Evolutionary conservation across 2,888 invertebrate species (phyloP).

Genomic region (Cheilosia vernalis): DNA sequence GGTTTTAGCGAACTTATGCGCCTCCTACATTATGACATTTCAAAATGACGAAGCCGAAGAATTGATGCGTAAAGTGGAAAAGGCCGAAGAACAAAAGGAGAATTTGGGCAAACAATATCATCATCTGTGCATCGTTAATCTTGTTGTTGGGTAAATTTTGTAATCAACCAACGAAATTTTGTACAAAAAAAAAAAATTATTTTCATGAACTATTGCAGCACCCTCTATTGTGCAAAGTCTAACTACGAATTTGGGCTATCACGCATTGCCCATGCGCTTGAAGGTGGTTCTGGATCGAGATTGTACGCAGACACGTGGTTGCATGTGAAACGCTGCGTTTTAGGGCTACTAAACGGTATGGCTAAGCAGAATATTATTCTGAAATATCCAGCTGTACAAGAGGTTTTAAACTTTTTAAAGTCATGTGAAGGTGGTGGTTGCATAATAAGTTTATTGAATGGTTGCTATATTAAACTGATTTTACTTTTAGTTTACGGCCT

Average conservation of each 20-base stretch:
- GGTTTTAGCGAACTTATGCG: conserved; percentile 98
- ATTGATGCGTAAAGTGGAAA: conserved; percentile 98
- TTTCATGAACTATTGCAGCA: conserved; percentile 84
- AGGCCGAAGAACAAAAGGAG: conserved; percentile 96
- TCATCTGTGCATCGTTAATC: conserved; percentile 98
- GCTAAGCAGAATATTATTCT: conserved; percentile 93
- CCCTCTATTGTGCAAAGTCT: conserved; percentile 98
- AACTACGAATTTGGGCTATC: conserved; percentile 99
- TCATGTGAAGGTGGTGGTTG: conserved; percentile 89
- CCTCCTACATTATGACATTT: conserved; percentile 99
- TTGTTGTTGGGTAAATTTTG: conserved; percentile 93
- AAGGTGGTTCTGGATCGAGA: conserved; percentile 85
- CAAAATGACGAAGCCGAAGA: conserved; percentile 99
- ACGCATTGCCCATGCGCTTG: conserved; percentile 96
- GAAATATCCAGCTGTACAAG: conserved; percentile 91
- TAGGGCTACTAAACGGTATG: conserved; percentile 93
- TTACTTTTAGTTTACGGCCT: conserved; percentile 80
- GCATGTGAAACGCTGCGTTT: conserved; percentile 97
- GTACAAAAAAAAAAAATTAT: background rate
- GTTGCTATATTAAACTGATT: background rate
- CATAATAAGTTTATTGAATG: background rate
- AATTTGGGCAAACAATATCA: conserved; percentile 95
- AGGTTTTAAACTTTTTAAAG: conserved; percentile 92
- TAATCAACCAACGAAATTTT: background rate
- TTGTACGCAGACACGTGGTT: conserved; percentile 99